phyloP scores from a whole-genome alignment of 2,113 vertebrate genomes.

The Anhinga anhinga region DNA sequence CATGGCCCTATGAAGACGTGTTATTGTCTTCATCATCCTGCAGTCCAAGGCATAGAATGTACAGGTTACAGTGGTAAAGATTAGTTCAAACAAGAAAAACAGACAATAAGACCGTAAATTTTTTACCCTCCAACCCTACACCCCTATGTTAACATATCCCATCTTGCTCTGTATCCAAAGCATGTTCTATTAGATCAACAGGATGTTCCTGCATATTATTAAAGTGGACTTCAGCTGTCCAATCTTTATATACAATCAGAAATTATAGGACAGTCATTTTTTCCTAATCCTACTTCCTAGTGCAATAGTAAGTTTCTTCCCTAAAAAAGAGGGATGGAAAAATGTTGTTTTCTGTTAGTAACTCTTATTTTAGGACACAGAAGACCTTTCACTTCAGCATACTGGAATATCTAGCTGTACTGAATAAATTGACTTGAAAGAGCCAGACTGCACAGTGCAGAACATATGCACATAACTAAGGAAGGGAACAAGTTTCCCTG shows the following conservation, averaged over 20 bases:
- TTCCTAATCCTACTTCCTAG: not conserved
- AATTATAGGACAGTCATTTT: not conserved
- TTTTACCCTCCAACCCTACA: not conserved
- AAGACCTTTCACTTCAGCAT: not conserved
- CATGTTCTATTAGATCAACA: not conserved
- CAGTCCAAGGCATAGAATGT: conserved; percentile 25
- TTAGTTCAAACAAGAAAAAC: not conserved
- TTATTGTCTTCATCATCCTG: conserved; percentile 99
- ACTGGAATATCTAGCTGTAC: not conserved
- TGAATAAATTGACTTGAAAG: not conserved
- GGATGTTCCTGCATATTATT: conserved; percentile 70
- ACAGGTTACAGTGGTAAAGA: conserved; percentile 30
- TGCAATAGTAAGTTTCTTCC: not conserved
- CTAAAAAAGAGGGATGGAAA: not conserved
- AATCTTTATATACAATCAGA: not conserved
- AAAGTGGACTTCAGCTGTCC: not conserved
- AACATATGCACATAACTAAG: not conserved
- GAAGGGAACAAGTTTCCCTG: not conserved
- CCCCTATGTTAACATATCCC: not conserved
- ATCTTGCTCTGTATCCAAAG: not conserved
- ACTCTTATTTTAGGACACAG: not conserved
- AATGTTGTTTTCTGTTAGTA: not conserved
- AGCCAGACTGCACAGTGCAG: not conserved
- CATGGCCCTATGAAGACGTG: conserved; percentile 94
- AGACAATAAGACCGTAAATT: not conserved